These are phyloP conservation scores for Falco cherrug DNA, from an alignment of 2,797 vertebrate genomes.

Conservation along the genomic window DNA sequence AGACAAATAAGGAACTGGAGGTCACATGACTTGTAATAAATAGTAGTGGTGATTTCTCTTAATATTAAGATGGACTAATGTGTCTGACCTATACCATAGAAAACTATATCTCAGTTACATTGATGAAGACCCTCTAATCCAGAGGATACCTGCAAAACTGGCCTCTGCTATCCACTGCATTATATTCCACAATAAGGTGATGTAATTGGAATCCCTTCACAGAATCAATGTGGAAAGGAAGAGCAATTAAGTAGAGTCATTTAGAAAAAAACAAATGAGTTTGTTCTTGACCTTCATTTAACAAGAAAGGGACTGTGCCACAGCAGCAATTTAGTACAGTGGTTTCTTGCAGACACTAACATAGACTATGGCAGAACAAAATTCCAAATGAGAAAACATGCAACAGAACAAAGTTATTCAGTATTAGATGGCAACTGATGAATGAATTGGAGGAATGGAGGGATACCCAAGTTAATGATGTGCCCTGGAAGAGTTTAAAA, in stretches of 20 bases:
- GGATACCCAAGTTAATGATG: neutral
- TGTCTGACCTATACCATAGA: neutral
- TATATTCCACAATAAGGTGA: neutral
- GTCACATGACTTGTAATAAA: neutral
- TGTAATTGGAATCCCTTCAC: constrained; percentile 47
- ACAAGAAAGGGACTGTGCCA: neutral
- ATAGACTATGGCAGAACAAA: neutral
- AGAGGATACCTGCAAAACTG: neutral
- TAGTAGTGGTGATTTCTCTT: neutral
- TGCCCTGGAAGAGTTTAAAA: neutral
- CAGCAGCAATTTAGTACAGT: neutral
- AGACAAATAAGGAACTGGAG: neutral
- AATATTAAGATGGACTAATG: neutral
- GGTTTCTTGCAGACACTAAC: constrained; percentile 5
- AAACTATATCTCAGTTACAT: neutral
- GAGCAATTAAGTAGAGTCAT: constrained; percentile 24
- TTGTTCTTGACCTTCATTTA: constrained; percentile 56
- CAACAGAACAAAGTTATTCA: neutral
- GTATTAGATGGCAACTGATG: neutral
- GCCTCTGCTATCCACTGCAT: constrained; percentile 6
- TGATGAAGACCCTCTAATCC: neutral
- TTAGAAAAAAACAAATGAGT: constrained; percentile 1
- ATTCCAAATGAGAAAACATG: neutral
- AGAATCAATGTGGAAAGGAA: constrained; percentile 44
- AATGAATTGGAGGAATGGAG: neutral